phyloP scores from a whole-genome alignment of 2,888 invertebrate species.

The Monoplex corrugatus region DNA sequence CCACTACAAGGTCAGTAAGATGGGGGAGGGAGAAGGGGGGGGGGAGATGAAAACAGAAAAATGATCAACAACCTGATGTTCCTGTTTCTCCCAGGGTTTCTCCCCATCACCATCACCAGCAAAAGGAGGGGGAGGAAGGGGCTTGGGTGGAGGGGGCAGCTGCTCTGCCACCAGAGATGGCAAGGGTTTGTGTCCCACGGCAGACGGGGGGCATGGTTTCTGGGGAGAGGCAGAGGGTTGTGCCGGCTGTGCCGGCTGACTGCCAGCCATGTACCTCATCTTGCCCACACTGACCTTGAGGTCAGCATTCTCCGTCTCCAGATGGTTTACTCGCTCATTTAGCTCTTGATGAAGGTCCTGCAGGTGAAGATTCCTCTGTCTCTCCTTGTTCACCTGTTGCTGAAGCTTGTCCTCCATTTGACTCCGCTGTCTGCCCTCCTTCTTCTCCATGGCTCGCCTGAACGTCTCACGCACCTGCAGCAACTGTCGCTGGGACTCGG shows the following conservation, averaged over 20 bases:
- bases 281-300: conserved; percentile 20
- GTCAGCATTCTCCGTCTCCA: conserved; percentile 38
- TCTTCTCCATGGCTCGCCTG: background rate
- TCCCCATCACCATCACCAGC: background rate
- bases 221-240: too few relatives aligned
- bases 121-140: conserved; percentile 28
- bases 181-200: too few relatives aligned
- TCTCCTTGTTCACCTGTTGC: background rate
- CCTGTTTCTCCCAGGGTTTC: background rate
- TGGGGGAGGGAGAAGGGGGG: too few relatives aligned
- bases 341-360: background rate
- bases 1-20: too few relatives aligned
- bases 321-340: conserved; percentile 12
- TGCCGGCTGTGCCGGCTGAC: too few relatives aligned
- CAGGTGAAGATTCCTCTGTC: background rate
- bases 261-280: background rate
- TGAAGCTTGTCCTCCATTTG: background rate
- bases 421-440: background rate
- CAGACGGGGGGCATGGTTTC: too few relatives aligned
- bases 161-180: background rate
- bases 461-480: conserved; percentile 20
- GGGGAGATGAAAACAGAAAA: background rate
- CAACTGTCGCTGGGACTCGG: conserved; percentile 32
- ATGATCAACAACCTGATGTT: background rate
- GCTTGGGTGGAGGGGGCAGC: conserved; percentile 11